A percentile compares a stretch with the other conserved stretches of the same genome.
Evolutionary conservation across 1,140 invertebrate species (phyloP).

Genomic region (Drosophila elegans): DNA sequence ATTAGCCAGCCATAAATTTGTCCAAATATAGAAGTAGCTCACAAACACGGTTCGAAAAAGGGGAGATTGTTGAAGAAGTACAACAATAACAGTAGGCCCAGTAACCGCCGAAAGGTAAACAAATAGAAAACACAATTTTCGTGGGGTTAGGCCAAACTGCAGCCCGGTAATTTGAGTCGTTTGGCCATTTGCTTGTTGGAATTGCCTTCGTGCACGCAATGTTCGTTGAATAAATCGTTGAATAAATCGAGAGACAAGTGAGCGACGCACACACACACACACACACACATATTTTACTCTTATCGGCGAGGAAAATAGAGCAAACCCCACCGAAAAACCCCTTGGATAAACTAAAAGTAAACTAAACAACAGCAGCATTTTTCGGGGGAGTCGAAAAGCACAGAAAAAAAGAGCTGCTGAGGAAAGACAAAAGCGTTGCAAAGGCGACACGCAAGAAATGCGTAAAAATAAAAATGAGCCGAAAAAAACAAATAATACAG

Average conservation of each 20-base stretch:
- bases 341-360: conserved; percentile 58
- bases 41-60: conserved; percentile 4
- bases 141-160: conserved; percentile 57
- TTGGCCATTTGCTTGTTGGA: conserved; percentile 35
- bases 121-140: conserved; percentile 62
- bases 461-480: conserved; percentile 81
- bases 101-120: conserved; percentile 54
- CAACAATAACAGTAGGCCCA: conserved; percentile 40
- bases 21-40: conserved; percentile 55
- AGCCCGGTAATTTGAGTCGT: conserved; percentile 65
- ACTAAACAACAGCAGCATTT: conserved; percentile 46
- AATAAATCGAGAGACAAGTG: conserved; percentile 72
- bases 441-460: conserved; percentile 77
- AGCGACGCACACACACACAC: conserved; percentile 25
- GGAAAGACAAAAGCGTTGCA: conserved; percentile 35
- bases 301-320: conserved; percentile 69
- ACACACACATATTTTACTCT: conserved; percentile 33
- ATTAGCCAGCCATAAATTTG: conserved; percentile 64
- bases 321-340: conserved; percentile 38
- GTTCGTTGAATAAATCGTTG: conserved; percentile 44
- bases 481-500: conserved; percentile 52
- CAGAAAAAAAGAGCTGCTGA: conserved; percentile 2
- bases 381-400: conserved; percentile 10
- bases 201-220: conserved; percentile 64
- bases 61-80: not conserved